Evolutionary conservation across 1,140 invertebrate genomes (phyloP), one percentile per base, ranked within the genome.

Genomic region (Whitmania pigra): DNA sequence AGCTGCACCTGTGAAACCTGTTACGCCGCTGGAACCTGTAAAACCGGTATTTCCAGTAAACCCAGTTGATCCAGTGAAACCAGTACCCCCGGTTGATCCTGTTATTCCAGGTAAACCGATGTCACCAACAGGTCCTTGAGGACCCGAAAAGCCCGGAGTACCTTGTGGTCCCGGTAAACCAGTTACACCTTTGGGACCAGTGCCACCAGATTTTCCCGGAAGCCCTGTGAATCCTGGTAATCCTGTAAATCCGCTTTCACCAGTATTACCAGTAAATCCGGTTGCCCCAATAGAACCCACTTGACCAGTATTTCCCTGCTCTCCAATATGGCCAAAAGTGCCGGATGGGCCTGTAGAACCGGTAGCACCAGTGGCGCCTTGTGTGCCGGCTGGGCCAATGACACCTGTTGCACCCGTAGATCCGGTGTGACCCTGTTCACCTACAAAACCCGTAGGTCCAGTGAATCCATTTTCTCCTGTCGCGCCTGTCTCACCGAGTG

Each of bases 401-500:
- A 27, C 22, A 22, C 31, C 36, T 29, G 71, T 49, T 29, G 60
- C 25, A 22, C 69, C 69, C 18, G 20, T 70, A 25, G 43, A 53
- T 53, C 69, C 69, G n/a, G 69, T 43, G 17, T 25, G 15, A 17
- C 71, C 71, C 5, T 31, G 20, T n/a, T 29, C 36, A 9, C 71
- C 71, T 31, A 11, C 20, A 20, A 22, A 20, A 20, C 71, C 71
- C 25, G 60, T 2, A 43, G 57, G 15, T 31, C 71, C 71, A n/a
- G 31, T 29, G 25, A 29, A n/a, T 40, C 71, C 71, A 72, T 20
- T 22, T 22, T 53, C 36, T 27, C 71, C 71, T n/a, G 55, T 67
- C 18, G 25, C 55, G n/a, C 71, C 71, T 40, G 55, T 66, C 5
- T 7, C 55, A 36, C 71, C 69, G 20, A 22, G 25, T 20, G n/a